A percentile compares a stretch with the other conserved stretches of the same genome.
phyloP scores from a whole-genome alignment of 1,140 invertebrate genomes.

The Plodia interpunctella region DNA sequence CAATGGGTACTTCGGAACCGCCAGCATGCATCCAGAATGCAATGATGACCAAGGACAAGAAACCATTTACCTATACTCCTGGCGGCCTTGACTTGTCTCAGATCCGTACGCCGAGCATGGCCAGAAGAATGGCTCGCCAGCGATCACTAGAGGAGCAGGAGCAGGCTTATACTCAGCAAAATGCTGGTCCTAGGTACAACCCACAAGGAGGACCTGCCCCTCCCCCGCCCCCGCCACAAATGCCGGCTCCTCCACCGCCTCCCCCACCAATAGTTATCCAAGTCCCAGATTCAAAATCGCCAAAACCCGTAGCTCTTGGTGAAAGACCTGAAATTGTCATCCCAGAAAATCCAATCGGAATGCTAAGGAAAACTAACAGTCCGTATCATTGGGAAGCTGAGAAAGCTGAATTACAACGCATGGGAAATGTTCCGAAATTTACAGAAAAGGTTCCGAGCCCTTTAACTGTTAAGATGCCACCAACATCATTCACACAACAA shows the following conservation, averaged over 20 bases:
- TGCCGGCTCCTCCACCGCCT: constrained; percentile 75
- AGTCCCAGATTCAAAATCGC: constrained; percentile 67
- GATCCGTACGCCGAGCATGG: constrained; percentile 93
- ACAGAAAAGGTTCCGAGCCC: constrained; percentile 67
- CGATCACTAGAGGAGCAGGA: constrained; percentile 74
- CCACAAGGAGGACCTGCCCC: constrained; percentile 67
- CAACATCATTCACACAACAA: constrained; percentile 51
- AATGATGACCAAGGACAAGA: constrained; percentile 97
- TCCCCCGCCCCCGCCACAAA: constrained; percentile 71
- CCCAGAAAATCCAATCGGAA: constrained; percentile 81
- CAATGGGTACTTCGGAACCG: constrained; percentile 79
- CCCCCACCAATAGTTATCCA: constrained; percentile 77
- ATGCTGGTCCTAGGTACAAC: constrained; percentile 75
- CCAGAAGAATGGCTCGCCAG: constrained; percentile 84
- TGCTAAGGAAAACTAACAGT: constrained; percentile 75
- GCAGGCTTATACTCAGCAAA: constrained; percentile 69
- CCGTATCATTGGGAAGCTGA: constrained; percentile 75
- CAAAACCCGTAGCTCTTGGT: constrained; percentile 64
- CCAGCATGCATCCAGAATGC: constrained; percentile 94
- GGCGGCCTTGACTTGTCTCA: constrained; percentile 94
- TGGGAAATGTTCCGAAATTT: constrained; percentile 67
- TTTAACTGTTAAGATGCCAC: constrained; percentile 66
- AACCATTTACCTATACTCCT: constrained; percentile 96
- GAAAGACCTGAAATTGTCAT: constrained; percentile 83
- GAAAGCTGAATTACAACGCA: constrained; percentile 53